A percentile compares a stretch with the other conserved stretches of the same genome.
phyloP scores from a whole-genome alignment of 1,140 invertebrate species.

The Dinothrombium tinctorium region DNA sequence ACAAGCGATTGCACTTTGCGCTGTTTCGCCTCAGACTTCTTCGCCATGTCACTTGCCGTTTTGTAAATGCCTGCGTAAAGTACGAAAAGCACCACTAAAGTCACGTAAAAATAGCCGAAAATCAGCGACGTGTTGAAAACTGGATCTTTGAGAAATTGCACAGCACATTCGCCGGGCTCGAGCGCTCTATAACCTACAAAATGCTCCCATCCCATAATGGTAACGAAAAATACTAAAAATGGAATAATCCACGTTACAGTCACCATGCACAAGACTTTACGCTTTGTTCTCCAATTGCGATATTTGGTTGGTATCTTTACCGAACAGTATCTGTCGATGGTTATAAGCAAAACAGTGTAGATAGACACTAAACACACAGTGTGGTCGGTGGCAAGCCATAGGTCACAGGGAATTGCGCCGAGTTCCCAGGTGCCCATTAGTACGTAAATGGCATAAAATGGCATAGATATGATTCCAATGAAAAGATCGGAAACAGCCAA shows the following conservation, averaged over 20 bases:
- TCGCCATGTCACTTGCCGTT: constrained; percentile 91
- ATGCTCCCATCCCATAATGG: constrained; percentile 97
- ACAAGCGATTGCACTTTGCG: constrained; percentile 83
- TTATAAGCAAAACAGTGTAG: constrained; percentile 95
- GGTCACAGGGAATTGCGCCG: constrained; percentile 80
- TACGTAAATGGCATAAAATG: constrained; percentile 53
- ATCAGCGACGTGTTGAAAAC: constrained; percentile 93
- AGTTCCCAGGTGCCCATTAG: constrained; percentile 75
- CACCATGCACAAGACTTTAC: constrained; percentile 66
- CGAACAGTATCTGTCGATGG: constrained; percentile 93
- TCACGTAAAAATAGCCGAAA: constrained; percentile 94
- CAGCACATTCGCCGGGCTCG: constrained; percentile 66
- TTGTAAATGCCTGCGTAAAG: constrained; percentile 94
- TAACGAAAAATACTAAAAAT: constrained; percentile 83
- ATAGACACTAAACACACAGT: constrained; percentile 96
- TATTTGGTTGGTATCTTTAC: constrained; percentile 97
- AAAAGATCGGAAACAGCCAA: constrained; percentile 91
- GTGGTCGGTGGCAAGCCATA: constrained; percentile 97
- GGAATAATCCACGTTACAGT: constrained; percentile 83
- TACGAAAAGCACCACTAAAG: constrained; percentile 69
- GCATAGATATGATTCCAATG: constrained; percentile 52
- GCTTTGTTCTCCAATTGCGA: constrained; percentile 84
- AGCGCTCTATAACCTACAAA: constrained; percentile 77
- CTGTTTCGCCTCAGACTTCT: constrained; percentile 84
- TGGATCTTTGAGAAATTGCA: constrained; percentile 93